Conservation (phyloP, 2,888 invertebrate genomes). For the Nemapogon koenigi region DNA sequence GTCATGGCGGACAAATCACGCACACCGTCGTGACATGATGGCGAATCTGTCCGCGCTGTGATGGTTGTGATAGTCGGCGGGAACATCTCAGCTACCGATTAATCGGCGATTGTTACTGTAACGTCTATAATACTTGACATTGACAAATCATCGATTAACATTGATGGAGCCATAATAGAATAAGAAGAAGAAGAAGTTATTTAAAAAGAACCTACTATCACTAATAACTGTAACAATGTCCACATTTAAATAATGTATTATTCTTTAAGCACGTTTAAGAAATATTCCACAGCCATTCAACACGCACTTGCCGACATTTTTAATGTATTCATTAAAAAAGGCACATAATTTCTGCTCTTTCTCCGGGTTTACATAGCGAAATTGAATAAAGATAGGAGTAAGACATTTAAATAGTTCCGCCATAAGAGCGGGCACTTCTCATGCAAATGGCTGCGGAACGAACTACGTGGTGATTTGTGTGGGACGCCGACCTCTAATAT, state of each 20-base stretch:
- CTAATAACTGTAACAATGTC: too few relatives aligned
- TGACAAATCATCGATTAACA: too few relatives aligned
- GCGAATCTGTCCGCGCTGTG: too few relatives aligned
- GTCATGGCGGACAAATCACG: too few relatives aligned
- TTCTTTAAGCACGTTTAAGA: neutral
- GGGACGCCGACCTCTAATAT: conserved; percentile 24
- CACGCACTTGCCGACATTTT: neutral
- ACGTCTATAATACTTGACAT: too few relatives aligned
- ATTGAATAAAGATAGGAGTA: conserved; percentile 41
- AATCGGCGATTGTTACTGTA: too few relatives aligned
- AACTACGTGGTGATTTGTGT: conserved; percentile 32
- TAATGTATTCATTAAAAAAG: neutral
- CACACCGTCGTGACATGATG: too few relatives aligned
- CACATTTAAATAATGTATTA: neutral
- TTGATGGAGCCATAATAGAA: too few relatives aligned
- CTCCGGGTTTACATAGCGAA: conserved; percentile 21
- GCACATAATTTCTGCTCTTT: conserved; percentile 6
- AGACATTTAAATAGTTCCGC: conserved; percentile 46
- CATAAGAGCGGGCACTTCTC: conserved; percentile 35
- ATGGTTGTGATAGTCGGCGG: too few relatives aligned
- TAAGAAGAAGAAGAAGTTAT: too few relatives aligned
- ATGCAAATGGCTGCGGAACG: conserved; percentile 41
- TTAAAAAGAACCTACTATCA: too few relatives aligned
- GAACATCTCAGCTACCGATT: too few relatives aligned
- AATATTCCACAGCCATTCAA: neutral